A percentile compares a stretch with the other conserved stretches of the same genome.
phyloP scores from a whole-genome alignment of 2,797 vertebrate genomes.

The Thaleichthys pacificus region DNA sequence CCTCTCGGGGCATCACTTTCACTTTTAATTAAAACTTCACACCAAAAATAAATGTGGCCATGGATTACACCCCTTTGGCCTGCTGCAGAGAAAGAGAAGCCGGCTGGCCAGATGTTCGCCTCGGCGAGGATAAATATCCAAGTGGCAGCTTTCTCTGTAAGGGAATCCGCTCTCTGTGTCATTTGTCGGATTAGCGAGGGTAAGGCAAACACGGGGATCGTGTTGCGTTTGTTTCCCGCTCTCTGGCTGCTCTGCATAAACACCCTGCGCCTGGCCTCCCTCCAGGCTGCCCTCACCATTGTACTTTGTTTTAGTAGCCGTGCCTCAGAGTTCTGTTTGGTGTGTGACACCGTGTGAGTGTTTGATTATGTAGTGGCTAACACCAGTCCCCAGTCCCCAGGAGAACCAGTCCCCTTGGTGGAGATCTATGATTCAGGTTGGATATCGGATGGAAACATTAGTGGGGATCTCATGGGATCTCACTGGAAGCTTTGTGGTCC shows the following conservation, averaged over 20 bases:
- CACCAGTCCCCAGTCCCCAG: conserved; percentile 18
- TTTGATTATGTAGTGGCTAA: conserved; percentile 68
- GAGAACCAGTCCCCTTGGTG: conserved; percentile 15
- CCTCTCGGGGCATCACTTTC: conserved; percentile 59
- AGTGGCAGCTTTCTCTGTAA: conserved; percentile 75
- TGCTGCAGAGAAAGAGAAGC: conserved; percentile 54
- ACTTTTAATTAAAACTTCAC: conserved; percentile 79
- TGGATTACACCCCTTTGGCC: conserved; percentile 46
- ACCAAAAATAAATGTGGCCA: conserved; percentile 67
- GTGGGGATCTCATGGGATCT: no score
- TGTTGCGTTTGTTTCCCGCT: conserved; percentile 66
- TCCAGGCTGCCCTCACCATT: conserved; percentile 57
- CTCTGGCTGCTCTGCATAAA: conserved; percentile 68
- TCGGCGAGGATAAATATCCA: conserved; percentile 75
- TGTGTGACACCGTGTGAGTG: conserved; percentile 63
- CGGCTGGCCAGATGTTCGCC: conserved; percentile 71
- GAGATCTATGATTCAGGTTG: no score
- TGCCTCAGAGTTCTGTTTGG: conserved; percentile 71
- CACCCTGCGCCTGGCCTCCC: conserved; percentile 61
- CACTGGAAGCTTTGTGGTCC: no score
- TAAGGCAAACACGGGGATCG: conserved; percentile 74
- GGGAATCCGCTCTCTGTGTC: conserved; percentile 72
- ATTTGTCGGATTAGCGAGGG: conserved; percentile 73
- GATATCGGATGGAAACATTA: no score
- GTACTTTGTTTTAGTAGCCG: conserved; percentile 70